A percentile compares a stretch with the other conserved stretches of the same genome.
Evolutionary conservation across 2,113 vertebrate species (phyloP).

Genomic region (Strigops habroptila): DNA sequence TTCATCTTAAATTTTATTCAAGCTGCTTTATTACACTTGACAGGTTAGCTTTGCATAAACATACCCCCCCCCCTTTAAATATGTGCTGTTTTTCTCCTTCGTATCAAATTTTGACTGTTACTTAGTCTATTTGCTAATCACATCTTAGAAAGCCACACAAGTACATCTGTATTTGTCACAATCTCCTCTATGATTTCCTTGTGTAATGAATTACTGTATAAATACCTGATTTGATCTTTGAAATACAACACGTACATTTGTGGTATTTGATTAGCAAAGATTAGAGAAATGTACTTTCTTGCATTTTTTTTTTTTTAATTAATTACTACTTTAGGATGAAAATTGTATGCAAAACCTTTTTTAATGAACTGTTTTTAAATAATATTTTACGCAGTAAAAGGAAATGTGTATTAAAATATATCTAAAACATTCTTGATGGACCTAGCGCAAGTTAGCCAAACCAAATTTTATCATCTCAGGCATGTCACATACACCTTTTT

Average conservation of each 20-base stretch:
- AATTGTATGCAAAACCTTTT: constrained; percentile 38
- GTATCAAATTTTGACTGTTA: constrained; percentile 73
- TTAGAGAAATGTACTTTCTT: constrained; percentile 43
- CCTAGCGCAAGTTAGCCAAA: neutral
- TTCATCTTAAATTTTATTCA: constrained; percentile 87
- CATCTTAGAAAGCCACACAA: constrained; percentile 69
- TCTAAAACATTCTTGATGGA: neutral
- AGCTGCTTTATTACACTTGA: constrained; percentile 85
- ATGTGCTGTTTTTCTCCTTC: constrained; percentile 44
- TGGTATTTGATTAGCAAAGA: constrained; percentile 64
- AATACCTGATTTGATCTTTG: constrained; percentile 20
- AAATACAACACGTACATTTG: constrained; percentile 34
- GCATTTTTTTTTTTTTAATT: neutral
- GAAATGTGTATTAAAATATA: neutral
- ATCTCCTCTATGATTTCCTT: constrained; percentile 63
- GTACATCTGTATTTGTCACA: constrained; percentile 75
- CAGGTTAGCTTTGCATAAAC: constrained; percentile 86
- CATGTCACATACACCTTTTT: neutral
- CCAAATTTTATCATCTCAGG: neutral
- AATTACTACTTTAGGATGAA: constrained; percentile 15
- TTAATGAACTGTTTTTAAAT: neutral
- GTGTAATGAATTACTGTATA: constrained; percentile 71
- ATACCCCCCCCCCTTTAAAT: constrained; percentile 60
- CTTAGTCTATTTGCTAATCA: constrained; percentile 74
- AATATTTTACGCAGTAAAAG: neutral